Evolutionary conservation across 2,888 invertebrate species (phyloP), one percentile per base, ranked within the genome.

Genomic region (Cosmorhoe ocellata): DNA sequence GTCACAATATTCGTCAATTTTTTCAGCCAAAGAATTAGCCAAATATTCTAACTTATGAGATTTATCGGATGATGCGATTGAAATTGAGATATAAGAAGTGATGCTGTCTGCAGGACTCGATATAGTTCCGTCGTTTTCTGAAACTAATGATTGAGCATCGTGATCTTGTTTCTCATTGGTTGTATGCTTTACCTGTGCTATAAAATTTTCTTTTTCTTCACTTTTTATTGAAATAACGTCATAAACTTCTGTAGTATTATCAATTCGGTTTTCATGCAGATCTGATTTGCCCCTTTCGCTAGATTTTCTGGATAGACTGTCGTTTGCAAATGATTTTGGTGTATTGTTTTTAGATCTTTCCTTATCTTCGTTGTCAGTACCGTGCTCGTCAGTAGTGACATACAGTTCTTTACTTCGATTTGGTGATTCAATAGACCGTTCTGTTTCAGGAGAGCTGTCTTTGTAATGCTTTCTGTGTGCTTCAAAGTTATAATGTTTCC

Each of bases 401-500:
- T 90, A 86, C 59, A 90, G 62, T 58, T 84, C 84, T 71, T 90
- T 86, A 50, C 76, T 81, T 37, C 66, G 71, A 61, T 74, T 81
- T 47, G 78, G 84, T 9, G 88, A 81, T 28, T 63, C 65, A 55
- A 77, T 69, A 28, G 87, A 88, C 50, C 85, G 64, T 55, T 88
- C 88, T 52, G 84, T 82, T 59, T 91, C 90, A 24, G 90, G 87
- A 41, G 91, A 89, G 61, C 88, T 86, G 49, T 86, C 88, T 68
- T 90, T 90, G 57, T 83, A 88, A 63, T 72, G 76, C 67, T 84
- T 83, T 56, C 79, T 73, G 61, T 90, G 85, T 27, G 85, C 88
- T 63, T 90, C 91, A 64, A 91, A 91, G 51, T 90, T 87, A 48
- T 91, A 91, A 67, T 91, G 90, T 72, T 91, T 92, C 63, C 91